Evolutionary conservation across 2,797 vertebrate genomes (phyloP).

Genomic region (Pipistrellus pipistrellus): DNA sequence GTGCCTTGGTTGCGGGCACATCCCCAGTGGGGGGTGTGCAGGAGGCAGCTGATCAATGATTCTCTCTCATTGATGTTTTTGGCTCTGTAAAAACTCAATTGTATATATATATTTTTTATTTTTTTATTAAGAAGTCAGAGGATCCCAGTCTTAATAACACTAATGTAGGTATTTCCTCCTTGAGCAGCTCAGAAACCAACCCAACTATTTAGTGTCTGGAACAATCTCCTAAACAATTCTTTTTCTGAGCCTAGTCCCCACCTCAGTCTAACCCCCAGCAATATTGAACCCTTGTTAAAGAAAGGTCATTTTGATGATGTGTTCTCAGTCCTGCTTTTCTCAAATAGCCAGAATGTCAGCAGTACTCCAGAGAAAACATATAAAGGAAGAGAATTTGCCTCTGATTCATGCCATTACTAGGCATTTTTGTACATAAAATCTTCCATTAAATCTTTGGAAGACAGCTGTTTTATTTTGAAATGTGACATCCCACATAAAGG

Average conservation of each 20-base stretch:
- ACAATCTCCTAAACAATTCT: neutral
- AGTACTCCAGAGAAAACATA: neutral
- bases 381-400: neutral
- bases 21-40: too few relatives aligned
- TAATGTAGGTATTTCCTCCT: neutral
- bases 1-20: too few relatives aligned
- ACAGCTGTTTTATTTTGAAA: slow-evolving; percentile 30
- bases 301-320: neutral
- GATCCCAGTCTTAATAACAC: neutral
- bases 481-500: neutral
- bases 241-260: neutral
- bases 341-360: neutral
- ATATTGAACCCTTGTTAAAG: neutral
- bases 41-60: too few relatives aligned
- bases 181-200: neutral
- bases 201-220: neutral
- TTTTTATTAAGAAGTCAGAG: neutral
- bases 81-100: too few relatives aligned
- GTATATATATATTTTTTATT: too few relatives aligned
- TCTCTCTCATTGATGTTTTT: too few relatives aligned
- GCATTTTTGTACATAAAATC: neutral
- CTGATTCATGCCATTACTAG: neutral
- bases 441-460: neutral
- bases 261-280: neutral
- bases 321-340: neutral